Percentiles rank a stretch among this genome's conserved stretches.
phyloP scores from a whole-genome alignment of 2,797 vertebrate genomes.

The Pipistrellus kuhlii region DNA sequence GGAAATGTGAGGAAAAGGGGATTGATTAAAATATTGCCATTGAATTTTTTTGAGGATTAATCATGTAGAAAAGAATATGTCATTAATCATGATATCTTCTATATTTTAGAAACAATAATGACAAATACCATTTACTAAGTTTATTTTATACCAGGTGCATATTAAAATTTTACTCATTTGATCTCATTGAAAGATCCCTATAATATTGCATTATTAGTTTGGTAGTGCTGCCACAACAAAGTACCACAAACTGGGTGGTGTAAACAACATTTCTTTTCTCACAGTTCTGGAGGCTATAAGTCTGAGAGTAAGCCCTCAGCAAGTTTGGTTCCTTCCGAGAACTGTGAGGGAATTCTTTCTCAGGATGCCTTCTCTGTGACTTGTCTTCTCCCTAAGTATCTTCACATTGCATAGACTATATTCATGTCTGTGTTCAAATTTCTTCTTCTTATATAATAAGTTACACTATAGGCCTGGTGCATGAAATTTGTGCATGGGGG shows the following conservation, averaged over 20 bases:
- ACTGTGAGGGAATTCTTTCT: background rate
- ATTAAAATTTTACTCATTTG: background rate
- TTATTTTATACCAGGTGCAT: constrained; percentile 33
- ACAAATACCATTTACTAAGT: background rate
- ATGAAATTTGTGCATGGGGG: too few species aligned
- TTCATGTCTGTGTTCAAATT: background rate
- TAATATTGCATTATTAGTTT: background rate
- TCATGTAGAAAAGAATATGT: background rate
- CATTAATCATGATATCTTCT: background rate
- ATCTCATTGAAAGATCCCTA: background rate
- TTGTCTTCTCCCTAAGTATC: background rate
- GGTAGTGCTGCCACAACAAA: background rate
- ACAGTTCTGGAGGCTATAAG: background rate
- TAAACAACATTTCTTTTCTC: background rate
- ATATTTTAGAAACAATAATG: background rate
- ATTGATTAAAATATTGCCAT: background rate
- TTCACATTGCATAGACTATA: background rate
- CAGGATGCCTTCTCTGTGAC: background rate
- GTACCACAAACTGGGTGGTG: background rate
- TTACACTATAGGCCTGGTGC: too few species aligned
- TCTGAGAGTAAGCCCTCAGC: background rate
- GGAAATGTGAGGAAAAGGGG: background rate
- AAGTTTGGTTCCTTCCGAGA: background rate
- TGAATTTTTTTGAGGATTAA: constrained; percentile 28
- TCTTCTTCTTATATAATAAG: background rate